Conservation (phyloP, 2,797 vertebrate species). For the Callimico goeldii region DNA sequence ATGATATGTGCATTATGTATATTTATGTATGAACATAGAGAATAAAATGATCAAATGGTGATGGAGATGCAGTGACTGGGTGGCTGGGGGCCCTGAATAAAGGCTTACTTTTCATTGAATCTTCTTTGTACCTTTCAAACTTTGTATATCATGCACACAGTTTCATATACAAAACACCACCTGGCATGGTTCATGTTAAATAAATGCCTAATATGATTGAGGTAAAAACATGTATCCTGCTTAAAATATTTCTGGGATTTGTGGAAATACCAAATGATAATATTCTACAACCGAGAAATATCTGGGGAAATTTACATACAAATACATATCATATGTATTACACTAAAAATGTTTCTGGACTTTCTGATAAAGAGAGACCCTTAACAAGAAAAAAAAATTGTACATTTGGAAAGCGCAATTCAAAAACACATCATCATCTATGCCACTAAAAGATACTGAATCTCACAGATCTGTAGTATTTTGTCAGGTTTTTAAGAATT, state of each 20-base stretch:
- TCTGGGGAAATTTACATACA: background rate
- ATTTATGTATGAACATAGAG: background rate
- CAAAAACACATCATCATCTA: background rate
- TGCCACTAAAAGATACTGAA: background rate
- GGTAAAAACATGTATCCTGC: background rate
- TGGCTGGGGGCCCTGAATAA: background rate
- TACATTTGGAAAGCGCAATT: conserved; percentile 25
- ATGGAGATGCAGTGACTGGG: background rate
- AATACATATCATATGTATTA: background rate
- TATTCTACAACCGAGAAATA: background rate
- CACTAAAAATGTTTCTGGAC: background rate
- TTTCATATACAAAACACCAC: background rate
- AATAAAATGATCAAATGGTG: background rate
- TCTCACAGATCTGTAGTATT: background rate
- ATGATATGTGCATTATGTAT: background rate
- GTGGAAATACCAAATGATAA: background rate
- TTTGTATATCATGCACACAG: background rate
- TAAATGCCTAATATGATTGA: background rate
- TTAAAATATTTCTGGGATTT: conserved; percentile 33
- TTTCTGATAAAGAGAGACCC: background rate
- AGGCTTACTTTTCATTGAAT: background rate
- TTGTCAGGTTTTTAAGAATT: conserved; percentile 48
- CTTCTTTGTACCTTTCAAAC: background rate
- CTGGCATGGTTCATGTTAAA: background rate
- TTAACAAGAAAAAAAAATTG: background rate